phyloP scores from a whole-genome alignment of 2,888 invertebrate genomes.

The Campoletis raptor region DNA sequence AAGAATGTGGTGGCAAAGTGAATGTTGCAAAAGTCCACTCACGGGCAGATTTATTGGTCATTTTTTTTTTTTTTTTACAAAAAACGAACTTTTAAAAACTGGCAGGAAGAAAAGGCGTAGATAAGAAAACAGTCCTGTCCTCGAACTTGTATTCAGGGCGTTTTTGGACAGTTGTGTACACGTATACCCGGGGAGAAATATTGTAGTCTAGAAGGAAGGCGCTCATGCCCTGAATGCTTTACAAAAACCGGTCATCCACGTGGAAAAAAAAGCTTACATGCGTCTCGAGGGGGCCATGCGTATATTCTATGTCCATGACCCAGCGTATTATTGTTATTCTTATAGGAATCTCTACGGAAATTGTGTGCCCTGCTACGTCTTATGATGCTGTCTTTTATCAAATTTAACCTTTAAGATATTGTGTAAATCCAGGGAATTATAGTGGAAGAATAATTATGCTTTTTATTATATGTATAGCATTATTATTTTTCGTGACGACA shows the following conservation, averaged over 20 bases:
- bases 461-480: neutral
- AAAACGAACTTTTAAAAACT: neutral
- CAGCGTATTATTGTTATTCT: constrained; percentile 74
- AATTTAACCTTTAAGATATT: constrained; percentile 20
- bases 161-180: neutral
- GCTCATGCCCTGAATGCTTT: constrained; percentile 45
- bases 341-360: constrained; percentile 73
- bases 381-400: constrained; percentile 68
- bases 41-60: constrained; percentile 12
- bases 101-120: neutral
- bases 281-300: constrained; percentile 71
- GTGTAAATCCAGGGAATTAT: neutral
- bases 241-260: constrained; percentile 78
- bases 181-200: neutral
- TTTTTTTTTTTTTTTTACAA: neutral
- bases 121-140: neutral
- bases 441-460: neutral
- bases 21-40: neutral
- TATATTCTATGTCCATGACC: constrained; percentile 35
- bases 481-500: neutral
- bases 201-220: neutral
- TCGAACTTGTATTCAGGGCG: neutral
- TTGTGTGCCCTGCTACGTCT: constrained; percentile 55
- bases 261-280: constrained; percentile 70
- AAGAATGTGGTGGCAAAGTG: neutral